Evolutionary conservation across 2,113 vertebrate species (phyloP).

Genomic region (Taxidea taxus): DNA sequence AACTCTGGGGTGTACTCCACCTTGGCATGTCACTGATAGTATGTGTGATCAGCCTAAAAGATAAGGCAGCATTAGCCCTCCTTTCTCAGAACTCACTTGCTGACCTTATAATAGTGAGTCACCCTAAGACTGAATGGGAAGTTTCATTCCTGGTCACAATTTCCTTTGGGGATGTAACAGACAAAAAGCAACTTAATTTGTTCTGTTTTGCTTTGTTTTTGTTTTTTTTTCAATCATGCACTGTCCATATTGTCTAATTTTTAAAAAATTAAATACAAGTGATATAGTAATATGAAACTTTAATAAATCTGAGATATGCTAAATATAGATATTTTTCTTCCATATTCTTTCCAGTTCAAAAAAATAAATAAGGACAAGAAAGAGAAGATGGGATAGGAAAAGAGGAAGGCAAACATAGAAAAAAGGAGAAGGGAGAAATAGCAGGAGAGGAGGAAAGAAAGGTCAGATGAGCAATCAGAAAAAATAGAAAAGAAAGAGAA

Average conservation of each 20-base stretch:
- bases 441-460: neutral
- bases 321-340: neutral
- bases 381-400: neutral
- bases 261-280: neutral
- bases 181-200: neutral
- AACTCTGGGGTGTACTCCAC: neutral
- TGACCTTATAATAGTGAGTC: neutral
- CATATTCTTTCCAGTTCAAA: neutral
- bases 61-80: neutral
- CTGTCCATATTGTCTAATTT: neutral
- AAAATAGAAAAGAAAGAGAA: neutral
- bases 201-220: neutral
- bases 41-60: neutral
- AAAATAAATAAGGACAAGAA: neutral
- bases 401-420: neutral
- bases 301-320: neutral
- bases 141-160: neutral
- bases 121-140: neutral
- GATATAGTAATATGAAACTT: neutral
- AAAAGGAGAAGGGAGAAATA: neutral
- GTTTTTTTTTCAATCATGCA: neutral
- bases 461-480: neutral
- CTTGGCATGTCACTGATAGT: neutral
- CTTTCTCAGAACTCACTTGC: neutral
- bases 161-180: neutral